phyloP scores from a whole-genome alignment of 2,888 invertebrate species.

The Drosophila siamana region DNA sequence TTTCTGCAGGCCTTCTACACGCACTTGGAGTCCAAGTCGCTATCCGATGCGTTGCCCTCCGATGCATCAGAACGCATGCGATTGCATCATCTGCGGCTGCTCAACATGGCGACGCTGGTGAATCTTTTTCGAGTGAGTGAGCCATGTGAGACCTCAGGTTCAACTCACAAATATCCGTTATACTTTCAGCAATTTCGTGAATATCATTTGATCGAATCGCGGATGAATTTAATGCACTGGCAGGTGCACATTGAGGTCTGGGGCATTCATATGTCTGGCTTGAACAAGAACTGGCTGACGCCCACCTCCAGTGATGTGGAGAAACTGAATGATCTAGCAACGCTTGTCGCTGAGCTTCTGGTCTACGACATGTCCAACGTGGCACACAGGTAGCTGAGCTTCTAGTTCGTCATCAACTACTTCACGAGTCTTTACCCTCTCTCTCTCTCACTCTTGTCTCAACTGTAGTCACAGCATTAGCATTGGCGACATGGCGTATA shows the following conservation, averaged over 20 bases:
- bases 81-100: constrained; percentile 50
- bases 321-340: constrained; percentile 67
- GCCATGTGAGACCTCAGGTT: too few relatives aligned
- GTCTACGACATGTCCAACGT: constrained; percentile 13
- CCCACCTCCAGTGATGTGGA: constrained; percentile 15
- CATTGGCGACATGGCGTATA: too few relatives aligned
- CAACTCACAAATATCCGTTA: too few relatives aligned
- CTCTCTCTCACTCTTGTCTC: too few relatives aligned
- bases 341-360: constrained; percentile 55
- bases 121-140: constrained; percentile 73
- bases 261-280: constrained; percentile 42
- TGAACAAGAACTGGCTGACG: background rate
- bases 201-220: constrained; percentile 51
- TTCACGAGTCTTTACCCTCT: too few relatives aligned
- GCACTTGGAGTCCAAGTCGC: constrained; percentile 56
- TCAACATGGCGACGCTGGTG: constrained; percentile 75
- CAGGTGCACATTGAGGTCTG: constrained; percentile 64
- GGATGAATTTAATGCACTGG: constrained; percentile 49
- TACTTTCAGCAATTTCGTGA: constrained; percentile 68
- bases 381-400: too few relatives aligned
- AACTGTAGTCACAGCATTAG: constrained; percentile 1
- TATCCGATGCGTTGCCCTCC: constrained; percentile 39
- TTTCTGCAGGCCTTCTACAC: constrained; percentile 58
- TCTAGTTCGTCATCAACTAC: too few relatives aligned
- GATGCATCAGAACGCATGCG: constrained; percentile 36